Percentiles rank a stretch among this genome's conserved stretches.
Conservation (phyloP, 2,797 vertebrate species). For the Notoglanidium macrostoma region DNA sequence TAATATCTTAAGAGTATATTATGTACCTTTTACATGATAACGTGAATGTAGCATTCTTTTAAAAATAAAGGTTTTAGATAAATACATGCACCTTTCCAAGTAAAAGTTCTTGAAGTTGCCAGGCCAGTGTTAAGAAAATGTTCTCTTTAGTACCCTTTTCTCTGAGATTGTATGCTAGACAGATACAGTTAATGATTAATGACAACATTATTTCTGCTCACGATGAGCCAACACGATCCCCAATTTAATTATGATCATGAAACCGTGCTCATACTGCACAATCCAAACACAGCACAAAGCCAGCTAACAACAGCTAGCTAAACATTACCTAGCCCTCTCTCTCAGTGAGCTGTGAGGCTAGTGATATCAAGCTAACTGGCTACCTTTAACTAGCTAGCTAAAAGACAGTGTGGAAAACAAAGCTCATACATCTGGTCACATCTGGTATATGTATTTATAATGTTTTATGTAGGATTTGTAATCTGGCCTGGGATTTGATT, state of each 20-base stretch:
- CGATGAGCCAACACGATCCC: neutral
- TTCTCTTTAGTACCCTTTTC: neutral
- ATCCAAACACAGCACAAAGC: neutral
- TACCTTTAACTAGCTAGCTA: neutral
- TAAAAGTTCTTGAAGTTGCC: neutral
- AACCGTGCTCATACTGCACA: neutral
- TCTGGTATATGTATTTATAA: neutral
- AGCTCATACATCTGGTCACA: neutral
- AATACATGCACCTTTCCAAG: neutral
- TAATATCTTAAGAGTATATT: neutral
- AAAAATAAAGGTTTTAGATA: neutral
- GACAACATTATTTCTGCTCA: neutral
- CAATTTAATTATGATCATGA: neutral
- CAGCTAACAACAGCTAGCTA: neutral
- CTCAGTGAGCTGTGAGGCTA: neutral
- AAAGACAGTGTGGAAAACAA: neutral
- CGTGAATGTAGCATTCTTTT: neutral
- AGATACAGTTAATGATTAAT: neutral
- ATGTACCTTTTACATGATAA: neutral
- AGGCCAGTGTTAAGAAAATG: neutral
- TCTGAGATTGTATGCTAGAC: neutral
- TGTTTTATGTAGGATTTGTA: neutral
- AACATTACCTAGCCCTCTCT: neutral
- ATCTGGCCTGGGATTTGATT: neutral
- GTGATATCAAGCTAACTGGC: neutral